Evolutionary conservation across 1,140 invertebrate genomes (phyloP).

Genomic region (Drosophila hydei): DNA sequence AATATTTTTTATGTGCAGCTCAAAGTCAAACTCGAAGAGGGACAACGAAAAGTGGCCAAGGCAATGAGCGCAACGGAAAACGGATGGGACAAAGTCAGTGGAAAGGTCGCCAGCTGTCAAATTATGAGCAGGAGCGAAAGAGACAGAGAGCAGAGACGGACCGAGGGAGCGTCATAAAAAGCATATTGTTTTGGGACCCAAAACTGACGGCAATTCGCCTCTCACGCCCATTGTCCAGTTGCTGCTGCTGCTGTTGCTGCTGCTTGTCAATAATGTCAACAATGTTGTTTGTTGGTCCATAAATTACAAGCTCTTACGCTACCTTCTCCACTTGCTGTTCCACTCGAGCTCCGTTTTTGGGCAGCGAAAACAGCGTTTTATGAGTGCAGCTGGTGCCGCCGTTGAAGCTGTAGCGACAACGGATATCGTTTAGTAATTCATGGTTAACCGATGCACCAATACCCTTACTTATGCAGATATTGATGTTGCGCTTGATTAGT

Average conservation of each 20-base stretch:
- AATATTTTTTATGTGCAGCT: conserved; percentile 50
- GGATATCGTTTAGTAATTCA: background rate
- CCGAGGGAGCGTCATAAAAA: conserved; percentile 43
- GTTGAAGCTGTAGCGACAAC: conserved; percentile 20
- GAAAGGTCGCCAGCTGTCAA: conserved; percentile 61
- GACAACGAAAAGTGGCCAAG: conserved; percentile 44
- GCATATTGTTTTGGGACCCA: conserved; percentile 62
- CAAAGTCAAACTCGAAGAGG: conserved; percentile 21
- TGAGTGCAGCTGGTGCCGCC: conserved; percentile 64
- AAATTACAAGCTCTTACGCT: conserved; percentile 58
- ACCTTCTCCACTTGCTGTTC: background rate
- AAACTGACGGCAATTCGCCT: conserved; percentile 35
- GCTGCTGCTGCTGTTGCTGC: conserved; percentile 10
- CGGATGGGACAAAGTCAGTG: background rate
- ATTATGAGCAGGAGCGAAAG: conserved; percentile 44
- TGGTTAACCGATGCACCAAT: background rate
- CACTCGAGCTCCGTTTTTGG: conserved; percentile 2
- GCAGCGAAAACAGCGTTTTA: conserved; percentile 52
- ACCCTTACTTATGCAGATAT: conserved; percentile 6
- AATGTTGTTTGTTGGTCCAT: conserved; percentile 78
- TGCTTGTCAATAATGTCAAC: conserved; percentile 78
- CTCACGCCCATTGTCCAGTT: conserved; percentile 15
- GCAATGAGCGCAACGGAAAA: conserved; percentile 6
- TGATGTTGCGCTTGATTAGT: no score
- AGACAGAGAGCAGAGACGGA: background rate